Evolutionary conservation across 2,888 invertebrate species (phyloP), one percentile per base, ranked within the genome.

Genomic region (Zygothrica quintamaculata): DNA sequence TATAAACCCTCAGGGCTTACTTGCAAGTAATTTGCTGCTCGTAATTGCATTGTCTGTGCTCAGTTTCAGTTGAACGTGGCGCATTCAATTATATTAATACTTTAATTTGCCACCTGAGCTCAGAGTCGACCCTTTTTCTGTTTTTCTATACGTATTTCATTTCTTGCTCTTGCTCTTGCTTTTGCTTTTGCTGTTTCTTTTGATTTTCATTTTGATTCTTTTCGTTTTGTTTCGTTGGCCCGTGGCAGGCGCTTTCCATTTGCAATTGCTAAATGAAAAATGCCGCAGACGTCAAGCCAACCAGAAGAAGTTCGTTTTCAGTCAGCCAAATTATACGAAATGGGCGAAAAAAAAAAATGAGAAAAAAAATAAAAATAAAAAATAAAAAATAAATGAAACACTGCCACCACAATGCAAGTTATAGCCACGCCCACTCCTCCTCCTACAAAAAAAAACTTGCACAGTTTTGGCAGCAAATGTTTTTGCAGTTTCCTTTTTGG

Each of bases 51-150:
- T 86, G 86, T 77, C 84, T 77, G 77, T 22, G 42, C 53, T 26
- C 43, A 15, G 36, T 40, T 40, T 42, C 50, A 48, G 48, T 15
- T 66, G 52, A n/a, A 39, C 46, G 31, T 8, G 44, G 51, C 62
- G 75, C 69, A 66, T 74, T 79, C 52, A 75, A 77, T 74, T 77
- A 79, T 66, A 69, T 67, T 74, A 82, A 84, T 82, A 74, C 84
- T 74, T 81, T 82, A 71, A 84, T 81, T 84, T 84, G 81, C 81
- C 82, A 82, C 84, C 84, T 82, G 82, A 84, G 79, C 62, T 79
- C 79, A 66, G 67, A 62, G 75, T 50, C 65, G 61, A 66, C 58
- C 64, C 55, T 56, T 66, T 36, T 26, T 12, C 3, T 26, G 26
- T 25, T 8, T 12, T 13, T 50, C 7, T 44, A 29, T 52, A 51